A percentile compares a stretch with the other conserved stretches of the same genome.
Evolutionary conservation across 2,797 vertebrate genomes (phyloP).

Genomic region (Ptychadena robeensis): DNA sequence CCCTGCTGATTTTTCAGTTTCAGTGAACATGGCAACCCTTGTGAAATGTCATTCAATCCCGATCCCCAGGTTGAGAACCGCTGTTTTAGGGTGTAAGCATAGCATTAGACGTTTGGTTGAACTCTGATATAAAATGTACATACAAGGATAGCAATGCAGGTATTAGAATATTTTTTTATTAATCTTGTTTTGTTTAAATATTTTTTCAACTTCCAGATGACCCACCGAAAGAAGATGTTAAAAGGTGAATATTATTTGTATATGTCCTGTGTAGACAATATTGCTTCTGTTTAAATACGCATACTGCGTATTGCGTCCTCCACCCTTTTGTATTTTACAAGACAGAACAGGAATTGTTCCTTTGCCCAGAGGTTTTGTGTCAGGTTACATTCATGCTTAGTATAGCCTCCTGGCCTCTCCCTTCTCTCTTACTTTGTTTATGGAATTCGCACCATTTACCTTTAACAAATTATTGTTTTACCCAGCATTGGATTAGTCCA

Average conservation of each 20-base stretch:
- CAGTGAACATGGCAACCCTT: no score
- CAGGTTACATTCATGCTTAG: not conserved
- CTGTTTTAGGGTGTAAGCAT: no score
- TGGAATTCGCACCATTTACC: not conserved
- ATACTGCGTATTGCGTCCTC: not conserved
- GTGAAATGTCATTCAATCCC: no score
- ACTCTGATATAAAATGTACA: no score
- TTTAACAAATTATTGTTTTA: not conserved
- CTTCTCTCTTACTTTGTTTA: not conserved
- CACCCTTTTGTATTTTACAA: not conserved
- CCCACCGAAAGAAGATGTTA: slow-evolving; percentile 73
- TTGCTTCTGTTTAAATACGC: not conserved
- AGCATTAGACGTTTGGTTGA: no score
- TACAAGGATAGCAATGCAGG: no score
- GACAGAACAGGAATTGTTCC: slow-evolving; percentile 19
- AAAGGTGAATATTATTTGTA: slow-evolving; percentile 72
- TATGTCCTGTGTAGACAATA: not conserved
- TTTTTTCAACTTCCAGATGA: slow-evolving; percentile 72
- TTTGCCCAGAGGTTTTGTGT: slow-evolving; percentile 1
- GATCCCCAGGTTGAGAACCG: no score
- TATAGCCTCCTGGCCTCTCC: not conserved
- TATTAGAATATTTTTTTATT: no score
- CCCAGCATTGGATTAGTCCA: not conserved
- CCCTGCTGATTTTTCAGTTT: no score
- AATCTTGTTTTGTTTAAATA: no score